Percentiles rank a stretch among this genome's conserved stretches.
These are phyloP conservation scores for Stegastes partitus DNA, from an alignment of 2,113 vertebrate species.

Conservation along the genomic window DNA sequence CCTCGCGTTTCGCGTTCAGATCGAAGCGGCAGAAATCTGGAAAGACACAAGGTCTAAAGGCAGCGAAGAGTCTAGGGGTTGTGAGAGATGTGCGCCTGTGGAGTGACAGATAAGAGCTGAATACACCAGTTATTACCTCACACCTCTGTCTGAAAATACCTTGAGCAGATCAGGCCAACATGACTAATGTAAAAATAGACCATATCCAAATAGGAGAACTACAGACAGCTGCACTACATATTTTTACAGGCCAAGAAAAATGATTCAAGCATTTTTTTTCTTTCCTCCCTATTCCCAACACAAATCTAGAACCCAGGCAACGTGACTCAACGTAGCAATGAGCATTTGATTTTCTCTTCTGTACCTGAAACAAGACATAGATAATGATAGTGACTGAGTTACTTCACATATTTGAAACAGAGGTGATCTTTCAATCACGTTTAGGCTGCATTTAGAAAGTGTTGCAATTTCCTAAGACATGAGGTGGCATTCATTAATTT, in stretches of 20 bases:
- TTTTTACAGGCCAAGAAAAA: conserved; percentile 18
- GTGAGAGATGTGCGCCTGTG: conserved; percentile 46
- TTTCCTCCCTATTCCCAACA: neutral
- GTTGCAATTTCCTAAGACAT: neutral
- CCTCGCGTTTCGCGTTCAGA: conserved; percentile 66
- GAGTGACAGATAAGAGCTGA: conserved; percentile 66
- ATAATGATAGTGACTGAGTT: conserved; percentile 6
- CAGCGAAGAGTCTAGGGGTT: conserved; percentile 49
- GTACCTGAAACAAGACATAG: conserved; percentile 19
- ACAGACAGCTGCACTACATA: conserved; percentile 17
- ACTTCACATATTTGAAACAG: conserved; percentile 12
- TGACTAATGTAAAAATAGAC: conserved; percentile 59
- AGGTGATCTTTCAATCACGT: no score
- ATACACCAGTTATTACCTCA: conserved; percentile 40
- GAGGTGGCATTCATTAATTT: neutral
- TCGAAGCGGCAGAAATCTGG: conserved; percentile 63
- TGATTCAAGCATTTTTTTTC: conserved; percentile 16
- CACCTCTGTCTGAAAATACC: conserved; percentile 58
- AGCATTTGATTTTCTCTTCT: neutral
- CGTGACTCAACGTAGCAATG: conserved; percentile 4
- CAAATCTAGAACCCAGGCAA: conserved; percentile 1
- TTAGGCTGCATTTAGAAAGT: no score
- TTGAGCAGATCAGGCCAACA: conserved; percentile 46
- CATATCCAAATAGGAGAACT: conserved; percentile 36
- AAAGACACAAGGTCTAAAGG: conserved; percentile 23